Evolutionary conservation across 2,888 invertebrate genomes (phyloP).

Genomic region (Cetonia aurata): DNA sequence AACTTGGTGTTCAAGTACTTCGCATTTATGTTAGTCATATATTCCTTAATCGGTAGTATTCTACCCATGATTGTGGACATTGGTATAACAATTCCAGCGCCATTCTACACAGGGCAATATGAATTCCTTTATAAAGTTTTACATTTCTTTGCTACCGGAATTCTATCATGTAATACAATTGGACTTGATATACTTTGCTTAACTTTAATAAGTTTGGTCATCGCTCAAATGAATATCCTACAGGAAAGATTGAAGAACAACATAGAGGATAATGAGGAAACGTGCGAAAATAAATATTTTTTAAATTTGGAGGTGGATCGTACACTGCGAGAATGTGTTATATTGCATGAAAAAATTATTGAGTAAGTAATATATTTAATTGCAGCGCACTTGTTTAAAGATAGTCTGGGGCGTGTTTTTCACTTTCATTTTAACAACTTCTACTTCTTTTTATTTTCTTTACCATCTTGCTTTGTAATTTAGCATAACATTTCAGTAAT

Average conservation of each 20-base stretch:
- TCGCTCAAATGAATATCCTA: slow-evolving; percentile 17
- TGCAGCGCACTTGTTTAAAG: too few species aligned
- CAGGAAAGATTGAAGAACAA: not conserved
- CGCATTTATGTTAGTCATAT: not conserved
- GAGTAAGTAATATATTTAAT: slow-evolving; percentile 11
- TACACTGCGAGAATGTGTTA: slow-evolving; percentile 25
- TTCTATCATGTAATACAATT: not conserved
- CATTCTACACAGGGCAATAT: slow-evolving; percentile 10
- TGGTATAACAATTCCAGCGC: slow-evolving; percentile 4
- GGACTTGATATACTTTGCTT: slow-evolving; percentile 3
- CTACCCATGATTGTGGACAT: not conserved
- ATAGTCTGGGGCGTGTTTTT: not conserved
- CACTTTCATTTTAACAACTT: not conserved
- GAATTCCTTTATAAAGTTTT: slow-evolving; percentile 2
- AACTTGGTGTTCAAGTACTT: slow-evolving; percentile 4
- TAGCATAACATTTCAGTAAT: too few species aligned
- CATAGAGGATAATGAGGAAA: not conserved
- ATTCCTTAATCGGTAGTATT: not conserved
- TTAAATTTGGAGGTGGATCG: not conserved
- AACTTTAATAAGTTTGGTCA: slow-evolving; percentile 8
- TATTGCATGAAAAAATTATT: slow-evolving; percentile 27
- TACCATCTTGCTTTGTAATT: too few species aligned
- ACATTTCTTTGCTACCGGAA: not conserved
- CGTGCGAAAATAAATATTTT: not conserved
- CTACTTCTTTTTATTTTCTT: too few species aligned